Percentiles rank a stretch among this genome's conserved stretches.
Evolutionary conservation across 2,888 invertebrate genomes (phyloP).

Genomic region (Synergus japonicus): DNA sequence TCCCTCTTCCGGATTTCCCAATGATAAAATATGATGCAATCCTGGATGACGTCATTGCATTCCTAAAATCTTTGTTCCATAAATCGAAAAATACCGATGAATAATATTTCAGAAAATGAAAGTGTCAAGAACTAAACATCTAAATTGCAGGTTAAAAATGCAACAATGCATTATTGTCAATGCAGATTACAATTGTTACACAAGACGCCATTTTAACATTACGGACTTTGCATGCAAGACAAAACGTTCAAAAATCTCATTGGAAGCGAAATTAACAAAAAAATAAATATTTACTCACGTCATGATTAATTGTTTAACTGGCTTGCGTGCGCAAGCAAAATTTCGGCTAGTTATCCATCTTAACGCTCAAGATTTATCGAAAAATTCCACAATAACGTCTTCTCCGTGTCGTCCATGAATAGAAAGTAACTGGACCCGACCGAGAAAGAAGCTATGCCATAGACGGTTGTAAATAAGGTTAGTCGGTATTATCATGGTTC

Average conservation of each 20-base stretch:
- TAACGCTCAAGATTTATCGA: constrained; percentile 73
- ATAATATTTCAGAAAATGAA: neutral
- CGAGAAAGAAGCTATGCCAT: too few relatives aligned
- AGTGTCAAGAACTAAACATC: neutral
- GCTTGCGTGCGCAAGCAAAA: constrained; percentile 85
- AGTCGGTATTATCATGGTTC: too few relatives aligned
- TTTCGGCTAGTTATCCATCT: constrained; percentile 87
- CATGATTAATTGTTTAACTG: constrained; percentile 84
- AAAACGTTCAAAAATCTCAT: neutral
- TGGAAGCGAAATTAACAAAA: neutral
- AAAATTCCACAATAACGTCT: neutral
- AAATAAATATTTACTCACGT: constrained; percentile 80
- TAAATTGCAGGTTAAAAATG: neutral
- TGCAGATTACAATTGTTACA: neutral
- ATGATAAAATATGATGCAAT: constrained; percentile 45
- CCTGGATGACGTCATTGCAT: constrained; percentile 65
- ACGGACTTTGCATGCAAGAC: neutral
- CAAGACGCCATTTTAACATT: neutral
- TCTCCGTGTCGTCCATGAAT: neutral
- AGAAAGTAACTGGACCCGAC: neutral
- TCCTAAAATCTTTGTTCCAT: neutral
- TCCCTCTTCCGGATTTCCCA: neutral
- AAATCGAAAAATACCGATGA: neutral
- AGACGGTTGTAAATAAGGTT: too few relatives aligned
- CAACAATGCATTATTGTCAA: neutral